phyloP scores from a whole-genome alignment of 1,140 invertebrate genomes.

The Tetramorium alpestre region DNA sequence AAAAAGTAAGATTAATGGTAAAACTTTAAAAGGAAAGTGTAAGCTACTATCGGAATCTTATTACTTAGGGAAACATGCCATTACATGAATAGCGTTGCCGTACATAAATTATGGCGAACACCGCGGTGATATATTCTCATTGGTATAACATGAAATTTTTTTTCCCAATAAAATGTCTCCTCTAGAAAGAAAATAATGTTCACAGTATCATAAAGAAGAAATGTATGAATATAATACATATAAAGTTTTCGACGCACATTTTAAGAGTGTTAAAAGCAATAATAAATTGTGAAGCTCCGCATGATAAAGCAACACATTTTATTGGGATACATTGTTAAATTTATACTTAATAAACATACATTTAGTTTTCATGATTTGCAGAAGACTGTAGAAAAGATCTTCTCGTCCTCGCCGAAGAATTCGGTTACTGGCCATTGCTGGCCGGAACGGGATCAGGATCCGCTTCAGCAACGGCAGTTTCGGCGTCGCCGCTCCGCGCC shows the following conservation, averaged over 20 bases:
- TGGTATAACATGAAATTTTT: no score
- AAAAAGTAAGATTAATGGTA: slow-evolving; percentile 12
- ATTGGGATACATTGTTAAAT: background rate
- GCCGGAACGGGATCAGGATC: background rate
- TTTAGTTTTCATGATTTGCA: background rate
- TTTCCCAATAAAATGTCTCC: background rate
- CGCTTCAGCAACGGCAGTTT: background rate
- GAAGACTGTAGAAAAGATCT: background rate
- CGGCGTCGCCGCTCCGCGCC: background rate
- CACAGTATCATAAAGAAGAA: background rate
- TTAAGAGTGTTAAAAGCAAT: background rate
- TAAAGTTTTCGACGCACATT: background rate
- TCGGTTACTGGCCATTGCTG: background rate
- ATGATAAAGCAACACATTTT: background rate
- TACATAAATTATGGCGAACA: slow-evolving; percentile 1
- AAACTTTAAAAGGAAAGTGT: slow-evolving; percentile 26
- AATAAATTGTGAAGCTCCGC: background rate
- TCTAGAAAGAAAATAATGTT: background rate
- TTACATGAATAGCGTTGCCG: slow-evolving; percentile 9
- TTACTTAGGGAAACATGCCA: slow-evolving; percentile 20
- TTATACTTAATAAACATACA: background rate
- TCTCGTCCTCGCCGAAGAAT: background rate
- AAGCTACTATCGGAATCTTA: slow-evolving; percentile 7
- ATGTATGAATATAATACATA: background rate
- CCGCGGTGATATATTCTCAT: background rate